Evolutionary conservation across 1,140 invertebrate species (phyloP), one percentile per base, ranked within the genome.

Genomic region (Littorina saxatilis): DNA sequence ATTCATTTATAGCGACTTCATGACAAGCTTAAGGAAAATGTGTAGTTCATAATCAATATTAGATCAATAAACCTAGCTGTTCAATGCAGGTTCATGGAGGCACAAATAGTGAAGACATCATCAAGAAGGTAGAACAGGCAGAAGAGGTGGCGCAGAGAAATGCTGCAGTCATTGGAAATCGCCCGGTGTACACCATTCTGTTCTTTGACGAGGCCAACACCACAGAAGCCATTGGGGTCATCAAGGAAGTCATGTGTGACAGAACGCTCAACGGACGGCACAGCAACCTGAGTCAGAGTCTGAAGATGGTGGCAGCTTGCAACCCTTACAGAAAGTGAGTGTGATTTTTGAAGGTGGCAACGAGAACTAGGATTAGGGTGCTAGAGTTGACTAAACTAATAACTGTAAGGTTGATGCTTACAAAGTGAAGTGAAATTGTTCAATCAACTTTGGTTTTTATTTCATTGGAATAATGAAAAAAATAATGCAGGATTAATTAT

Each of bases 131-230:
- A 11, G 35, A 77, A 27, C 72, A 88, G 72, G 90, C 91, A 23
- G 85, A 87, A 72, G 23, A 66, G 68, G 74, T 88, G 17, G 87
- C 91, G 23, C 52, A 74, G 13, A 29, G 79, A 61, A 91, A 91
- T 80, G 40, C 70, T 9, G 75, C 82, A 23, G 61, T 74, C 9
- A 82, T 84, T 76, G 79, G 73, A 39, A 63, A 83, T 13, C 77
- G 80, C 40, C 50, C 50, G 7, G 84, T 91, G 20, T 86, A 88
- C 66, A 91, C 90, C 43, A 87, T 92, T 11, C 68, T 91, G 68
- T 92, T 92, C 82, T 91, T 92, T 84, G 91, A 92, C 84, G 91
- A 92, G 78, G 90, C 89, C 13, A 92, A 92, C 86, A 91, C 91
- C 35, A 92, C 91, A 55, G 89, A 91, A 72, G 86, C 90, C 5